Base-by-base conservation (phyloP, 2,888 invertebrate genomes). In the Lepeophtheirus nordmannii region DNA sequence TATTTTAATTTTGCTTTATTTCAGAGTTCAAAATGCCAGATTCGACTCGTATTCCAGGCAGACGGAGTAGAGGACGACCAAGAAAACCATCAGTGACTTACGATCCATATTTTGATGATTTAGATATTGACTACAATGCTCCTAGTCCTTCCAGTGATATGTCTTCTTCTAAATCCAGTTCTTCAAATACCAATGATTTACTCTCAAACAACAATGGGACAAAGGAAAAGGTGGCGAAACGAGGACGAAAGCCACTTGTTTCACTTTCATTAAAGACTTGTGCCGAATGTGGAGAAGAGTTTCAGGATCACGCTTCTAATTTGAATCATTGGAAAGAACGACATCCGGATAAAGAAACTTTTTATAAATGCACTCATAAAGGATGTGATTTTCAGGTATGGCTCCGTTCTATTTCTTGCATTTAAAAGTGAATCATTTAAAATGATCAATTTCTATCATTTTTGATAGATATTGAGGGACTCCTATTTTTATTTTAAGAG, bases 321-420 rank as follows among this genome's bases (percentile, higher is more conserved):
- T 63, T 63, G 8, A n/a, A 53, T 20, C 63, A 63, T 22, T 63
- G 63, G 63, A 63, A 63, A 56, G 63, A 63, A 37, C 8, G 10
- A 17, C 63, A 63, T 46, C 46, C 46, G 8, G 56, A 63, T 2
- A 22, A n/a, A 14, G 53, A 63, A 37, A 38, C 53, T 1, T 53
- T 23, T 10, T 63, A 63, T 53, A 63, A 63, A 30, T 63, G 63
- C 9, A 22, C n/a, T n/a, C 23, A 61, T 30, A 38, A n/a, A n/a
- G 61, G 37, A 37, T 23, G 58, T 22, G 53, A 46, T 46, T 46
- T 46, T 17, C 5, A 46, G 53, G 53, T 46, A 46, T n/a, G 53
- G 53, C 53, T 30, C 30, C 7, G 30, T 30, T 30, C 2, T 30
- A 30, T 30, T 30, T 30, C 30, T 30, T 30, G 30, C 30, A 7